These are phyloP conservation scores for Zophobas morio DNA, from an alignment of 1,140 invertebrate species.

Conservation along the genomic window DNA sequence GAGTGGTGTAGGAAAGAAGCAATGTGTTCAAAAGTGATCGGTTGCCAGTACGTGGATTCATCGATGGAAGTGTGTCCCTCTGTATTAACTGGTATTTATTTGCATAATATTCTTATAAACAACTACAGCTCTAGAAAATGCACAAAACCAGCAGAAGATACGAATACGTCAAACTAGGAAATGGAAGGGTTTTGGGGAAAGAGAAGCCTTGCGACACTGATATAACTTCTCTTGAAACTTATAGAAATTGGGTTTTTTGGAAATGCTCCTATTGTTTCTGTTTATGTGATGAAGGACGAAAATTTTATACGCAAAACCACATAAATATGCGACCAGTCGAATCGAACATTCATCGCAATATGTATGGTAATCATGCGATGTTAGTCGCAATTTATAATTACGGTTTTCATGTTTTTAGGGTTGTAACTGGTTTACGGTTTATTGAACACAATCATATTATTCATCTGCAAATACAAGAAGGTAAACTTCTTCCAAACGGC, in stretches of 20 bases:
- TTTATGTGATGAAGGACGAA: constrained; percentile 81
- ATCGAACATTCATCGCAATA: constrained; percentile 69
- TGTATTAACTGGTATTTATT: too few relatives aligned
- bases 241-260: constrained; percentile 75
- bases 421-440: constrained; percentile 82
- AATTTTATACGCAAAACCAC: constrained; percentile 78
- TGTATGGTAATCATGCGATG: constrained; percentile 64
- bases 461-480: constrained; percentile 84
- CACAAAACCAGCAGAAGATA: constrained; percentile 70
- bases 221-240: not conserved
- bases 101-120: too few relatives aligned
- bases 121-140: too few relatives aligned
- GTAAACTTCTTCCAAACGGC: constrained; percentile 74
- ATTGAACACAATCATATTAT: constrained; percentile 80
- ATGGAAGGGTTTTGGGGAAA: constrained; percentile 76
- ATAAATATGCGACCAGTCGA: constrained; percentile 75
- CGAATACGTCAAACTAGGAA: constrained; percentile 87
- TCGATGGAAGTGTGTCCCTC: too few relatives aligned
- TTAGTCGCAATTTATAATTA: not conserved
- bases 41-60: too few relatives aligned
- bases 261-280: constrained; percentile 92
- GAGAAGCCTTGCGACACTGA: constrained; percentile 55
- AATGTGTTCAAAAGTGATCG: too few relatives aligned
- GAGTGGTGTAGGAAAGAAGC: too few relatives aligned
- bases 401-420: constrained; percentile 67